Base-by-base conservation (phyloP, 2,888 invertebrate genomes). In the Venustoraphidia nigricollis region DNA sequence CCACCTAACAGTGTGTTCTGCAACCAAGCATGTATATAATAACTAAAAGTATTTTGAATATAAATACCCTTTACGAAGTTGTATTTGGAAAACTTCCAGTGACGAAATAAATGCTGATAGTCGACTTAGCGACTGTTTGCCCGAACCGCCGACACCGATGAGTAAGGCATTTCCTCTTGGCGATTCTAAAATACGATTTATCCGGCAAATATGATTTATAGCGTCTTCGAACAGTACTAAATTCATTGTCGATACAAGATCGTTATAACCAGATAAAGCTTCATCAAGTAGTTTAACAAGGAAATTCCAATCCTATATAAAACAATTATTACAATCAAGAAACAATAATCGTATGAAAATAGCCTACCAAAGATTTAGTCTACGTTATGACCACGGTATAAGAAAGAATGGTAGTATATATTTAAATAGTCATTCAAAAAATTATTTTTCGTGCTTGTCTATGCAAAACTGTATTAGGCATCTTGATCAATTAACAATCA, bases 171-270 rank as follows among this genome's bases (percentile, higher is more conserved):
- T 93, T 10, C 95, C 94, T 56, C 93, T 74, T 0, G 94, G 91
- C 2, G 86, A 80, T 66, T 95, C 94, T 59, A 95, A 68, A 55
- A 95, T 94, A 48, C 95, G 81, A 65, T 89, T 94, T 51, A 95
- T 94, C 76, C 87, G 77, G 66, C 89, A 89, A 45, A 95, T 81
- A 62, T 95, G 93, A 53, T 81, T 77, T 84, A 95, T 91, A 10
- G 95, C 94, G 63, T 95, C 94, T 61, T 93, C 93, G 60, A 95
- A 95, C 9, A 95, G 76, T 3, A 95, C 94, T 50, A 95, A 70
- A 66, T 93, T 92, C 90, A 95, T 93, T 1, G 86, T 85, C 2
- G 91, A 85, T 9, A 86, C 77, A 53, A 93, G 72, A 60, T 95
- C 95, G 62, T 95, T 94, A 63, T 95, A 95, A 13, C 78, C 77